Evolutionary conservation across 2,113 vertebrate genomes (phyloP).

Genomic region (Bolborhynchus lineola): DNA sequence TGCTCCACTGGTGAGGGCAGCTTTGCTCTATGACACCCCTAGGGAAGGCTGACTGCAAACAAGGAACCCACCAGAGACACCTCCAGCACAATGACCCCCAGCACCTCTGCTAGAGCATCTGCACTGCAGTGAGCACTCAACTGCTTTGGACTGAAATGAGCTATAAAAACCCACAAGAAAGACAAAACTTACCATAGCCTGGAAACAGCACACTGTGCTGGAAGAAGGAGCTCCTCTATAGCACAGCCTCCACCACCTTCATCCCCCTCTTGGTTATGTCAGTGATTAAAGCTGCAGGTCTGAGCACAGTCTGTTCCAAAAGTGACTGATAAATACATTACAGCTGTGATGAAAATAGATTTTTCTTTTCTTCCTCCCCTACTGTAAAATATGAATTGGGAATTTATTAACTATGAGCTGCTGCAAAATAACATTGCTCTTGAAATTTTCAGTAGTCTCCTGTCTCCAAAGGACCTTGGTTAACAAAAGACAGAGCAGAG

Average conservation of each 20-base stretch:
- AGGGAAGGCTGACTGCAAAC: not conserved
- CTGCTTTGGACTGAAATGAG: not conserved
- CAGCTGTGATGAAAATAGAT: slow-evolving; percentile 13
- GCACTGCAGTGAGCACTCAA: not conserved
- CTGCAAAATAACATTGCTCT: not conserved
- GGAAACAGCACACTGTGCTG: not conserved
- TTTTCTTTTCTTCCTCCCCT: slow-evolving; percentile 30
- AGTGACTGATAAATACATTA: not conserved
- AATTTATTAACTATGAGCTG: slow-evolving; percentile 35
- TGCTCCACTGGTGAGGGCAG: not conserved
- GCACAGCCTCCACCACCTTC: not conserved
- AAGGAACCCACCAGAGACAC: not conserved
- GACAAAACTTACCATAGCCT: not conserved
- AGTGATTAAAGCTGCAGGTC: not conserved
- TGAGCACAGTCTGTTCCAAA: slow-evolving; percentile 11
- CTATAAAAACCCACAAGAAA: not conserved
- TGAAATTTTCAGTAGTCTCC: slow-evolving; percentile 33
- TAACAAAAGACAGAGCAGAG: slow-evolving; percentile 9
- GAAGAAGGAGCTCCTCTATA: not conserved
- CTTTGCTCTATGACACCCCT: not conserved
- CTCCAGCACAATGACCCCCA: not conserved
- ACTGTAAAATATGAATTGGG: slow-evolving; percentile 21
- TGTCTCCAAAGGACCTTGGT: not conserved
- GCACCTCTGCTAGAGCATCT: not conserved
- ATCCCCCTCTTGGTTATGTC: not conserved